These are phyloP conservation scores for Drosophila arizonae DNA, from an alignment of 1,140 invertebrate species.

Conservation along the genomic window DNA sequence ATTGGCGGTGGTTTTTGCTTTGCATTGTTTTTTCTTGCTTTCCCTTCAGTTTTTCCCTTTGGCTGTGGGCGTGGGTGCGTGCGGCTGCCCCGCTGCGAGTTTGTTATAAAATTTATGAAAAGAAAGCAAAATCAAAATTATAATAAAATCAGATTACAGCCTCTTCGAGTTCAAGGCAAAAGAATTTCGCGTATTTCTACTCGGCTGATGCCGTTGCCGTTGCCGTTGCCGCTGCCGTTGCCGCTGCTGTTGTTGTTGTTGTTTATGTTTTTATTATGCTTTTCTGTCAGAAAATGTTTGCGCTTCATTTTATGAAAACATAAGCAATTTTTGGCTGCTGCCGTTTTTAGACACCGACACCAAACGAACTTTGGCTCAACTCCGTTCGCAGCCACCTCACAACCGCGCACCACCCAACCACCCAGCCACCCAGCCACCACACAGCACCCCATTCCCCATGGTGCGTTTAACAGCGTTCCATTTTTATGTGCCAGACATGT, in stretches of 20 bases:
- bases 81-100: constrained; percentile 39
- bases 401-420: constrained; percentile 15
- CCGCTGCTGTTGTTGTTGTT: constrained; percentile 29
- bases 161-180: constrained; percentile 43
- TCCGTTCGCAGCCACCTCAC: constrained; percentile 12
- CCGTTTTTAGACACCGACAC: constrained; percentile 70
- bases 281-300: constrained; percentile 78
- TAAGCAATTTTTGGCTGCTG: constrained; percentile 70
- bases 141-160: constrained; percentile 80
- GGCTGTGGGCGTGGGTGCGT: background rate
- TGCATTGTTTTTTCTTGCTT: constrained; percentile 21
- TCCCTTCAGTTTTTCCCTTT: too few species aligned
- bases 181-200: constrained; percentile 32
- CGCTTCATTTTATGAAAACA: constrained; percentile 80
- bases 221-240: background rate
- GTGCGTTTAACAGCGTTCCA: constrained; percentile 78
- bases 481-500: constrained; percentile 79
- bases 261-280: constrained; percentile 71
- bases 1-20: constrained; percentile 41
- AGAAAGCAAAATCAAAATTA: constrained; percentile 81
- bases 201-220: background rate
- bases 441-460: constrained; percentile 69
- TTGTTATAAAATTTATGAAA: constrained; percentile 82
- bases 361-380: constrained; percentile 51
- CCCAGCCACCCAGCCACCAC: background rate